These are phyloP conservation scores for Neoitamus cyanurus DNA, from an alignment of 2,888 invertebrate genomes.

Conservation along the genomic window DNA sequence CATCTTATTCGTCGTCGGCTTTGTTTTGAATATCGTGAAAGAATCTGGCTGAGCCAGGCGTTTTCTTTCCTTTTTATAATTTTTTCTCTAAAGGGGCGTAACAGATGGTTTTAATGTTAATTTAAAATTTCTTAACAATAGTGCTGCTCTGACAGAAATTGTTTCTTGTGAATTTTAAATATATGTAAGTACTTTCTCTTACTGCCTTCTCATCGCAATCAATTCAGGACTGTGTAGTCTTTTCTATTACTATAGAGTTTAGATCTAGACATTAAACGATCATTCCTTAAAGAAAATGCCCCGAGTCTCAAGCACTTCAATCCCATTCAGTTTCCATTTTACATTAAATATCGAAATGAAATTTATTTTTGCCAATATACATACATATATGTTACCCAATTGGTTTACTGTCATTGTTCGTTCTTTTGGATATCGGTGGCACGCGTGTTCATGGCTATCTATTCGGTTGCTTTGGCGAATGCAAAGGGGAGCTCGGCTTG, in stretches of 20 bases:
- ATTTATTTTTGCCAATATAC: not conserved
- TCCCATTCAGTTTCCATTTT: not conserved
- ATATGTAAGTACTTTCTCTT: not conserved
- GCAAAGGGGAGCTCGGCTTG: not conserved
- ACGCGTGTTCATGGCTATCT: not conserved
- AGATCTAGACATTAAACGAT: not conserved
- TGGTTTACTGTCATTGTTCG: not conserved
- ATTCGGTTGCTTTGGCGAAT: not conserved
- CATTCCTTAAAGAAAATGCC: not conserved
- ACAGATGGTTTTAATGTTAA: not conserved
- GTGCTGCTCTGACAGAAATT: not conserved
- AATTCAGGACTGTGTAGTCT: not conserved
- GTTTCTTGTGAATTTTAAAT: not conserved
- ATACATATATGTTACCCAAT: not conserved
- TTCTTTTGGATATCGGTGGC: not conserved
- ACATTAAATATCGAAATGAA: not conserved
- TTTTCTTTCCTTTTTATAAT: not conserved
- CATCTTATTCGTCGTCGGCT: not conserved
- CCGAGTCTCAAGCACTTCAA: not conserved
- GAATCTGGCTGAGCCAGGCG: not conserved
- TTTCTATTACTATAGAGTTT: too few species aligned
- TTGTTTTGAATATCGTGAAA: slow-evolving; percentile 12
- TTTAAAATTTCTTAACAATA: not conserved
- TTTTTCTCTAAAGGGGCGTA: not conserved
- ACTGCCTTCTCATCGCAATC: not conserved